These are phyloP conservation scores for Psittacula cyanocephala DNA, from an alignment of 2,113 vertebrate species.

Conservation along the genomic window DNA sequence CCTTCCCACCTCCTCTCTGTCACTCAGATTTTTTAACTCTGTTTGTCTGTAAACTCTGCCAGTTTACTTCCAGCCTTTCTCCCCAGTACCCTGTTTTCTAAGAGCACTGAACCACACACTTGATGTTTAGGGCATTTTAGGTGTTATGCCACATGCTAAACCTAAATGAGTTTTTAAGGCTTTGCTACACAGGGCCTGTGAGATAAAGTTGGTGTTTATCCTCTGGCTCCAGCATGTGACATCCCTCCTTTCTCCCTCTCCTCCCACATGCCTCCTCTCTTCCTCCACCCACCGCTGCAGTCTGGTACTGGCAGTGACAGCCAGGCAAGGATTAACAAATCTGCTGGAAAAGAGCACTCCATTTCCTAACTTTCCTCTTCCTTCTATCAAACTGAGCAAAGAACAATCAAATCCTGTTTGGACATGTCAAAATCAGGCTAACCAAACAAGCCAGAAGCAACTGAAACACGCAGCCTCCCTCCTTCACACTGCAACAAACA, in stretches of 20 bases:
- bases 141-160: background rate
- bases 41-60: background rate
- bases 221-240: background rate
- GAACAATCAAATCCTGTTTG: background rate
- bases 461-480: background rate
- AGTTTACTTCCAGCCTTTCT: background rate
- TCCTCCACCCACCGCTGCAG: background rate
- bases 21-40: background rate
- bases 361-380: background rate
- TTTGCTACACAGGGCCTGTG: background rate
- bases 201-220: background rate
- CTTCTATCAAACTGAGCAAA: background rate
- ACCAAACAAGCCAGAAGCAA: background rate
- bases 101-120: fast-evolving
- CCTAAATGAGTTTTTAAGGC: background rate
- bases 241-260: background rate
- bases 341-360: background rate
- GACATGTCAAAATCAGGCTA: background rate
- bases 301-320: background rate
- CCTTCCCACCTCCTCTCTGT: background rate
- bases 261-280: background rate
- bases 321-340: background rate
- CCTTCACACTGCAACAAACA: fast-evolving
- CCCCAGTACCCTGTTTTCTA: background rate
- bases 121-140: background rate